phyloP scores from a whole-genome alignment of 2,888 invertebrate species.

The Laothoe populi region DNA sequence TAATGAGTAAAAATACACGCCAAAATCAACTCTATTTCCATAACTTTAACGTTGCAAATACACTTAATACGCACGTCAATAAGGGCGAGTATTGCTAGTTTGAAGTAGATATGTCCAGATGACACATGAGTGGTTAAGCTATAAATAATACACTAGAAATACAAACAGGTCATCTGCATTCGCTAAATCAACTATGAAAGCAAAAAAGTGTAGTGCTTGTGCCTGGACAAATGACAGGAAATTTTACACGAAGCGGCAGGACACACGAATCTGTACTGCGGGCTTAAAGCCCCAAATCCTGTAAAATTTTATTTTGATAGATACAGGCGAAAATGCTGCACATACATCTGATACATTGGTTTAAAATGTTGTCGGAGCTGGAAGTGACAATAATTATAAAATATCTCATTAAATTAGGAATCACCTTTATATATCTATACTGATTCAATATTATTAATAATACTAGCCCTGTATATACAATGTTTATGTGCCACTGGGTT shows the following conservation, averaged over 20 bases:
- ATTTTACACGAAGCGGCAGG: constrained; percentile 42
- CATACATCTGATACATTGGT: constrained; percentile 55
- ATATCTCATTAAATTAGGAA: too few species aligned
- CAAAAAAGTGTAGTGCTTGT: constrained; percentile 10
- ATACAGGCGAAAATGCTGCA: constrained; percentile 63
- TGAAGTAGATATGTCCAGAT: too few species aligned
- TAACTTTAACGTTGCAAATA: too few species aligned
- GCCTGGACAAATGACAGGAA: constrained; percentile 34
- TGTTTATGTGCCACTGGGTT: too few species aligned
- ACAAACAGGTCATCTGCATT: neutral
- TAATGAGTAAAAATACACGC: too few species aligned
- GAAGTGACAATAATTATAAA: constrained; percentile 36
- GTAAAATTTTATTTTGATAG: constrained; percentile 78
- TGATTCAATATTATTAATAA: too few species aligned
- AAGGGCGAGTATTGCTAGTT: too few species aligned
- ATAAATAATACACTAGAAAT: neutral
- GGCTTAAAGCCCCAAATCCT: constrained; percentile 65
- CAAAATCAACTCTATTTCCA: too few species aligned
- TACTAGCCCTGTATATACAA: too few species aligned
- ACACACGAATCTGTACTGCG: constrained; percentile 55
- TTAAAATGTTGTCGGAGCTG: constrained; percentile 31
- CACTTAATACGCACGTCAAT: too few species aligned
- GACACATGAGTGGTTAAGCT: too few species aligned
- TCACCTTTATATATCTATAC: too few species aligned
- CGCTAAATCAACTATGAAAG: constrained; percentile 6